Conservation (phyloP, 1,140 invertebrate genomes). For the Drosophila watanabei region DNA sequence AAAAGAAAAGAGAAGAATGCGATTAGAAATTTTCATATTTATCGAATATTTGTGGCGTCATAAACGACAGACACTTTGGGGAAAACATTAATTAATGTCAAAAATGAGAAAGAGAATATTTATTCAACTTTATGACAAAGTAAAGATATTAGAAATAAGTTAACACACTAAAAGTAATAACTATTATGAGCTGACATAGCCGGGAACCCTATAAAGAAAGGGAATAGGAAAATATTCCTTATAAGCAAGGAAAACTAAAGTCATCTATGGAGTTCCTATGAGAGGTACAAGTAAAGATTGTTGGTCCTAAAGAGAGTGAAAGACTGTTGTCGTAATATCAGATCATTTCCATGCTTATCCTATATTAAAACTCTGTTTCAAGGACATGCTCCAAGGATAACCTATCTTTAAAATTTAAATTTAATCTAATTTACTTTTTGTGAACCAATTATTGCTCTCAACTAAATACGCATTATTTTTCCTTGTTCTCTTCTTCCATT, state of each 20-base stretch:
- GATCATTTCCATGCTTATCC: no score
- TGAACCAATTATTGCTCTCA: not conserved
- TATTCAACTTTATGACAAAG: not conserved
- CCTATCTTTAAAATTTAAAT: not conserved
- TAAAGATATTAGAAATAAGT: not conserved
- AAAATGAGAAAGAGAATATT: no score
- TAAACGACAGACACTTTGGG: not conserved
- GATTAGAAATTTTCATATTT: conserved; percentile 43
- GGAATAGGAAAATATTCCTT: no score
- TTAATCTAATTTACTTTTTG: not conserved
- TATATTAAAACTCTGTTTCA: not conserved
- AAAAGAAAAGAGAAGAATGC: not conserved
- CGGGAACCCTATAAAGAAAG: no score
- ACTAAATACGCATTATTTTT: not conserved
- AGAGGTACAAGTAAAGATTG: no score
- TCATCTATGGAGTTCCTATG: no score
- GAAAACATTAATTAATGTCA: conserved; percentile 7
- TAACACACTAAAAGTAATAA: not conserved
- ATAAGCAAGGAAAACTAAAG: no score
- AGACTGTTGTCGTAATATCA: no score
- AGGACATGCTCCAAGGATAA: not conserved
- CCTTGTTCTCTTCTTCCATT: not conserved
- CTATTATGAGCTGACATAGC: not conserved
- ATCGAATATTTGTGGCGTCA: conserved; percentile 25
- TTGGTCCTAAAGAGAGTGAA: no score